Base-by-base conservation (phyloP, 2,113 vertebrate genomes). In the Hippocampus mohnikei region DNA sequence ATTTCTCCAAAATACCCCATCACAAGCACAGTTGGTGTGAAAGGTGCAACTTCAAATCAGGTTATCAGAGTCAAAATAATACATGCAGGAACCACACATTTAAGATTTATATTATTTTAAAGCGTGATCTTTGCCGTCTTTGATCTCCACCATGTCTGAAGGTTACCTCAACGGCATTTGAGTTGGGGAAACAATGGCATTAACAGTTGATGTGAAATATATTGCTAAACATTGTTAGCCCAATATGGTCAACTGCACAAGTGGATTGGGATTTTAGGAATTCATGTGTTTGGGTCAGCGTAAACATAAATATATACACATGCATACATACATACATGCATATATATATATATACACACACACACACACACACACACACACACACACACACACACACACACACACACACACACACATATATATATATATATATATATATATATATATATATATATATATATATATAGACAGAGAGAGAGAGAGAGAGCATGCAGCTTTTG, bases 71-170 rank as follows among this genome's bases (percentile, higher is more conserved):
- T 69, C 60, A 60, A 58, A 76, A 73, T 37, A 77, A 73, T 77
- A 59, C 5, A 67, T 84, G 67, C 37, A 20, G 50, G 70, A 37
- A 37, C 33, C 33, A 37, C 33, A 37, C 33, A 37, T 37, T 37
- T 37, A 63, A 75, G 71, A 66, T 70, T 79, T 41, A 23, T 76
- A 88, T 81, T 77, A 82, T 90, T 86, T 81, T 78, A 59, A 75
- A 75, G 79, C 55, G 73, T 74, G 70, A 80, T 76, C 82, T 80
- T 67, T 74, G 58, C 69, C 9, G 5, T 9, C 27, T 60, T 33
- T 1, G 18, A 15, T 40, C 25, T 48, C 1, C 46, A 48, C 5
- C 33, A 37, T 37, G 33, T 37, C 5, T 37, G 33, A 6, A 37
- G 6, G 33, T 37, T 37, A 5, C 33, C 33, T 37, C 33, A 37